A percentile compares a stretch with the other conserved stretches of the same genome.
These are phyloP conservation scores for Acrocyrtus sp. DNA, from an alignment of 2,888 invertebrate species.

Conservation along the genomic window DNA sequence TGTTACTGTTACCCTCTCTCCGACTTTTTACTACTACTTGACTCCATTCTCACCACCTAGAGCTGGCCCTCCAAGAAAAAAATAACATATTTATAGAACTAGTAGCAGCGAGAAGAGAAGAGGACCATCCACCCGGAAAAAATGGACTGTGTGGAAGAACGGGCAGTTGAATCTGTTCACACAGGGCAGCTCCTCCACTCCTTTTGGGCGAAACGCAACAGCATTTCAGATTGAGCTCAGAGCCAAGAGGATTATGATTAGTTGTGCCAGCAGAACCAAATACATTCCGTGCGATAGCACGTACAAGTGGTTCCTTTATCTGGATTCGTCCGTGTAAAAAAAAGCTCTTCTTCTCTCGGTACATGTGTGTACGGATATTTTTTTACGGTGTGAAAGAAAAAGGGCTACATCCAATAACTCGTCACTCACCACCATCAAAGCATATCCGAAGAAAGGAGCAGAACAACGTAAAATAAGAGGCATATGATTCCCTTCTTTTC, in stretches of 20 bases:
- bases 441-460: slow-evolving; percentile 25
- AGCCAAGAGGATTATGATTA: slow-evolving; percentile 18
- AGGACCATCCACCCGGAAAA: slow-evolving; percentile 47
- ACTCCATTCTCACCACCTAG: too few relatives aligned
- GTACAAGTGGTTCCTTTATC: slow-evolving; percentile 42
- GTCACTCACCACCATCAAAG: slow-evolving; percentile 38
- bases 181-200: not conserved
- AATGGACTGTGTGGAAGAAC: slow-evolving; percentile 31
- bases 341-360: slow-evolving; percentile 11
- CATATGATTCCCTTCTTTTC: slow-evolving; percentile 39
- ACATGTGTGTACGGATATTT: too few relatives aligned
- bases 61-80: too few relatives aligned
- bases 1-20: too few relatives aligned
- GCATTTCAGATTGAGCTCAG: too few relatives aligned
- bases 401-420: slow-evolving; percentile 44
- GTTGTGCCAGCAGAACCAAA: slow-evolving; percentile 9
- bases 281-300: slow-evolving; percentile 21
- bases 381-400: slow-evolving; percentile 15
- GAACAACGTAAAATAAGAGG: slow-evolving; percentile 18
- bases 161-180: slow-evolving; percentile 13
- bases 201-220: slow-evolving; percentile 25
- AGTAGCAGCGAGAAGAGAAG: too few relatives aligned
- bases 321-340: slow-evolving; percentile 12
- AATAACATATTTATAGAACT: slow-evolving; percentile 18
- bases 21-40: too few relatives aligned